Percentiles rank a stretch among this genome's conserved stretches.
phyloP scores from a whole-genome alignment of 2,113 vertebrate genomes.

The Apistogramma diplotaenia region DNA sequence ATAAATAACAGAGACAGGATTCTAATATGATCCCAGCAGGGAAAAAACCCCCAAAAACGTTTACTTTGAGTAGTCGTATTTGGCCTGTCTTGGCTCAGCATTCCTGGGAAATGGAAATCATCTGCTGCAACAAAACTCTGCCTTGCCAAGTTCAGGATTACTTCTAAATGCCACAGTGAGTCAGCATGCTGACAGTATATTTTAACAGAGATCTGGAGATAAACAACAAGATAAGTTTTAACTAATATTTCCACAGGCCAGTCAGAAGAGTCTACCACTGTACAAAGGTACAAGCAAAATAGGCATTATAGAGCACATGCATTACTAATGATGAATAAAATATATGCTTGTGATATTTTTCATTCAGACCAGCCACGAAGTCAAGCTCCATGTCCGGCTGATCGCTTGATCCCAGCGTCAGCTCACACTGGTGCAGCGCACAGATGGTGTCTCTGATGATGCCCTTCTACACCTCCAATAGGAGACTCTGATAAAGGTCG shows the following conservation, averaged over 20 bases:
- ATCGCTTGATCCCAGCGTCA: neutral
- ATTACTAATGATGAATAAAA: neutral
- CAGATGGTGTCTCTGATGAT: neutral
- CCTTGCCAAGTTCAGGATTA: neutral
- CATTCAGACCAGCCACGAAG: neutral
- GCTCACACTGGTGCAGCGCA: no score
- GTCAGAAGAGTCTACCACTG: neutral
- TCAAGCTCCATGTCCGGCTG: neutral
- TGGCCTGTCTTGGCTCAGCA: constrained; percentile 5
- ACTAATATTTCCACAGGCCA: neutral
- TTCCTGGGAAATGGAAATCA: constrained; percentile 4
- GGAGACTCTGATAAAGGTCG: neutral
- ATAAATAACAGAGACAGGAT: constrained; percentile 4
- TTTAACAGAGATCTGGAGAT: neutral
- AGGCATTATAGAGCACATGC: neutral
- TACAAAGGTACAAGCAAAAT: neutral
- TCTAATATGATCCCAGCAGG: neutral
- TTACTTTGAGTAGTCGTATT: neutral
- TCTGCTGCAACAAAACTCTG: neutral
- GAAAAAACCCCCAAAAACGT: neutral
- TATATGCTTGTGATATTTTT: neutral
- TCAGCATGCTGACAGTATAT: neutral
- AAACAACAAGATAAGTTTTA: neutral
- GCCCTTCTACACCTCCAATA: neutral
- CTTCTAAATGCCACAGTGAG: constrained; percentile 16